A percentile compares a stretch with the other conserved stretches of the same genome.
Conservation (phyloP, 2,797 vertebrate genomes). For the Aplochiton taeniatus region DNA sequence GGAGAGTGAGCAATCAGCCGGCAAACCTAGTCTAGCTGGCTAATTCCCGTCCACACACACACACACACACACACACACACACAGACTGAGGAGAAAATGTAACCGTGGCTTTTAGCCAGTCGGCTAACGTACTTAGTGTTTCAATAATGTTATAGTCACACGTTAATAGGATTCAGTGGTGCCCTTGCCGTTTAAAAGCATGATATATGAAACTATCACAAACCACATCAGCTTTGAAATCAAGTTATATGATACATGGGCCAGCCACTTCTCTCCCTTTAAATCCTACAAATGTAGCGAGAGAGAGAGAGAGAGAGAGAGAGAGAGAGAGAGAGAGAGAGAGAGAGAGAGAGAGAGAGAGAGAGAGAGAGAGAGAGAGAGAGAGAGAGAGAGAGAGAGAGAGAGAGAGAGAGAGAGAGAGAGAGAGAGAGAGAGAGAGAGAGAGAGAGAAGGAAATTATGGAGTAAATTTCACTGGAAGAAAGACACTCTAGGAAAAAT, state of each 20-base stretch:
- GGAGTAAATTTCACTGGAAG: background rate
- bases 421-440: too few relatives aligned
- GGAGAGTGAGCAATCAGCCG: constrained; percentile 15
- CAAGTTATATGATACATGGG: background rate
- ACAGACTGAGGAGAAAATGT: constrained; percentile 20
- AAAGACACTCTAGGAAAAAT: background rate
- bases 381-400: background rate
- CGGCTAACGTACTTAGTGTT: constrained; percentile 1
- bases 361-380: background rate
- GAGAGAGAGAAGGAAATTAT: too few relatives aligned
- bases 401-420: too few relatives aligned
- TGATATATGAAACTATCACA: background rate
- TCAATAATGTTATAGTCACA: constrained; percentile 1
- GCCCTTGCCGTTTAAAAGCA: background rate
- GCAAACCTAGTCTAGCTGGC: constrained; percentile 12
- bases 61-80: background rate
- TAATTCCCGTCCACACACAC: constrained; percentile 25
- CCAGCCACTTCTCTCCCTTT: background rate
- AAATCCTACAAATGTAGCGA: background rate
- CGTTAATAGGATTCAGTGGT: background rate
- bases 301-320: background rate
- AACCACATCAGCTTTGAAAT: background rate
- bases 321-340: background rate
- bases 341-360: background rate
- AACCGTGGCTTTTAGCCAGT: constrained; percentile 21